These are phyloP conservation scores for Tenthredo amoena DNA, from an alignment of 2,888 invertebrate genomes.

Conservation along the genomic window DNA sequence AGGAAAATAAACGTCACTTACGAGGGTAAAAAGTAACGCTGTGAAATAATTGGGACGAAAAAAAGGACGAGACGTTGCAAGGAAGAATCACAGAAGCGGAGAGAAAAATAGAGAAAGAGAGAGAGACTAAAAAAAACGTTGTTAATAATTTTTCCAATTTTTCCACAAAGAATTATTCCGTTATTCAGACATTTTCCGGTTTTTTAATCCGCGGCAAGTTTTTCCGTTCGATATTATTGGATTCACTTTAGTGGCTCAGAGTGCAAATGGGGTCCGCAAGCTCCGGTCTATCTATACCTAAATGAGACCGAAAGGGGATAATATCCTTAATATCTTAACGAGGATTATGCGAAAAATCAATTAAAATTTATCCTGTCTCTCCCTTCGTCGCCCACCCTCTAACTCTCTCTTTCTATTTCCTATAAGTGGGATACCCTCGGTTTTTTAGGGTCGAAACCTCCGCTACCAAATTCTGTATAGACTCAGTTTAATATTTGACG, in stretches of 20 bases:
- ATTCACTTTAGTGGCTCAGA: conserved; percentile 56
- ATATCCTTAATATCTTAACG: conserved; percentile 53
- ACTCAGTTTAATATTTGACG: neutral
- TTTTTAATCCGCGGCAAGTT: neutral
- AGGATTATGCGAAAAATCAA: conserved; percentile 67
- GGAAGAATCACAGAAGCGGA: neutral
- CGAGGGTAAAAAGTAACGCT: neutral
- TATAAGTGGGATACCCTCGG: neutral
- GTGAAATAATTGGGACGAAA: neutral
- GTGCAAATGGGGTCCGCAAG: neutral
- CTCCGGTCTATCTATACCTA: neutral
- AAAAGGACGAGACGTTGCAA: too few relatives aligned
- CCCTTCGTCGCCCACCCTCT: neutral
- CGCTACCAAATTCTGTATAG: neutral
- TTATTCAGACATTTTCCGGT: neutral
- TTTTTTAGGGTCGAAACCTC: neutral
- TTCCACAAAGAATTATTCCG: neutral
- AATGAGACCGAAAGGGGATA: conserved; percentile 18
- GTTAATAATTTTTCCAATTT: neutral
- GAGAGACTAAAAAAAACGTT: neutral
- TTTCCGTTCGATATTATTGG: conserved; percentile 41
- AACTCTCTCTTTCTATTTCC: neutral
- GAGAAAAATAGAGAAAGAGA: neutral
- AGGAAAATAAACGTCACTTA: neutral
- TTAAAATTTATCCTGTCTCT: conserved; percentile 55